phyloP scores from a whole-genome alignment of 2,888 invertebrate genomes.

The Eurytoma californica region DNA sequence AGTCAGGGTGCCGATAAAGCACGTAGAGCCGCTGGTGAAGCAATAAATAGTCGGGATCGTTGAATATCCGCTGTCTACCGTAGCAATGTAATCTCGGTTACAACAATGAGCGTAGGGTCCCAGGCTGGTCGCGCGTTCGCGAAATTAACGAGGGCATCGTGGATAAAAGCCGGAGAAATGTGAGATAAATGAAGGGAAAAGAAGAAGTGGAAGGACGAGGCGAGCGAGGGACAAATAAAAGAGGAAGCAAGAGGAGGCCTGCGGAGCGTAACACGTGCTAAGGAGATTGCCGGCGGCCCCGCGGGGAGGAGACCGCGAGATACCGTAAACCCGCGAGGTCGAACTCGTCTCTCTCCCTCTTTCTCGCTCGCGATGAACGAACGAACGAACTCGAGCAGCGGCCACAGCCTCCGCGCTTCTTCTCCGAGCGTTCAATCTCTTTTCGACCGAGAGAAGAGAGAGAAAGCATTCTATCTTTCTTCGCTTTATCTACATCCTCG shows the following conservation, averaged over 20 bases:
- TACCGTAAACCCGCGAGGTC: slow-evolving; percentile 48
- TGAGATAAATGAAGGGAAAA: background rate
- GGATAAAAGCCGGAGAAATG: slow-evolving; percentile 9
- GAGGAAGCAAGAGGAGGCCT: background rate
- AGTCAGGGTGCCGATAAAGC: too few relatives aligned
- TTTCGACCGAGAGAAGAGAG: too few relatives aligned
- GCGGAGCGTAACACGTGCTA: slow-evolving; percentile 14
- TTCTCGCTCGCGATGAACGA: too few relatives aligned
- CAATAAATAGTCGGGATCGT: too few relatives aligned
- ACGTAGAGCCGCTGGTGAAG: too few relatives aligned
- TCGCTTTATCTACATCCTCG: slow-evolving; percentile 3
- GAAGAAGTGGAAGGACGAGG: background rate
- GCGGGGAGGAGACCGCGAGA: slow-evolving; percentile 28
- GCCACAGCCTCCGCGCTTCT: slow-evolving; percentile 10
- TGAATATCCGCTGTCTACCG: too few relatives aligned
- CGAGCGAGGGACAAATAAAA: background rate
- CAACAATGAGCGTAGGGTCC: too few relatives aligned
- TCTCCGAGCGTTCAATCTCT: slow-evolving; percentile 16
- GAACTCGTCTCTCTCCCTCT: slow-evolving; percentile 3
- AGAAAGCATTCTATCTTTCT: slow-evolving; percentile 3
- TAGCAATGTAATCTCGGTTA: too few relatives aligned
- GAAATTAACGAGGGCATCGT: slow-evolving; percentile 21
- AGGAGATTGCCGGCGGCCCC: slow-evolving; percentile 11
- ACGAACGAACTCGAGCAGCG: background rate
- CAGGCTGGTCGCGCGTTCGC: background rate